Evolutionary conservation across 2,888 invertebrate species (phyloP).

Genomic region (Neelides folsomi): DNA sequence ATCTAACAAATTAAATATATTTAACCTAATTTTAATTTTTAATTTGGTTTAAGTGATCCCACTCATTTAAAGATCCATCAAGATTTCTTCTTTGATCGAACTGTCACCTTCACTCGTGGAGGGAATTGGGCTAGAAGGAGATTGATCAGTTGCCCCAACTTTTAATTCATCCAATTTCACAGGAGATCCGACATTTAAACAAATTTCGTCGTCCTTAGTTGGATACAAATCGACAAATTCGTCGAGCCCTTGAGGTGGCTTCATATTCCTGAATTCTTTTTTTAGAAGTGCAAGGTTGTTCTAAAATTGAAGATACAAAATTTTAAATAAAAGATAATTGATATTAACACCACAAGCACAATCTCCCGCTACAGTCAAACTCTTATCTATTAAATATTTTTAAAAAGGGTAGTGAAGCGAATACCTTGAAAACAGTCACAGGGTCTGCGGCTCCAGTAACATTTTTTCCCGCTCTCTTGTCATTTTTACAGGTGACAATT

Average conservation of each 20-base stretch:
- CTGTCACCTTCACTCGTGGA: too few relatives aligned
- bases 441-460: conserved; percentile 30
- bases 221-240: conserved; percentile 50
- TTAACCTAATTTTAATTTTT: too few relatives aligned
- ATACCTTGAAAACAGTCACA: conserved; percentile 32
- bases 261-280: conserved; percentile 71
- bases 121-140: too few relatives aligned
- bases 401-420: too few relatives aligned
- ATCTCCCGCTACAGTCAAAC: background rate
- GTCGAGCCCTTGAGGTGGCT: conserved; percentile 61
- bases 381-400: too few relatives aligned
- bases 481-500: conserved; percentile 60
- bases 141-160: too few relatives aligned
- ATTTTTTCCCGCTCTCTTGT: conserved; percentile 52
- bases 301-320: conserved; percentile 40
- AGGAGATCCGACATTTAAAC: too few relatives aligned
- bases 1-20: too few relatives aligned
- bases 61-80: too few relatives aligned
- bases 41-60: too few relatives aligned
- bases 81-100: too few relatives aligned
- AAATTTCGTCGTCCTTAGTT: conserved; percentile 36
- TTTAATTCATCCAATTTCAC: too few relatives aligned
- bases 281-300: conserved; percentile 69
- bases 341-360: conserved; percentile 5
- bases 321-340: conserved; percentile 4